These are phyloP conservation scores for Odontocolon sp. DNA, from an alignment of 2,888 invertebrate genomes.

Conservation along the genomic window DNA sequence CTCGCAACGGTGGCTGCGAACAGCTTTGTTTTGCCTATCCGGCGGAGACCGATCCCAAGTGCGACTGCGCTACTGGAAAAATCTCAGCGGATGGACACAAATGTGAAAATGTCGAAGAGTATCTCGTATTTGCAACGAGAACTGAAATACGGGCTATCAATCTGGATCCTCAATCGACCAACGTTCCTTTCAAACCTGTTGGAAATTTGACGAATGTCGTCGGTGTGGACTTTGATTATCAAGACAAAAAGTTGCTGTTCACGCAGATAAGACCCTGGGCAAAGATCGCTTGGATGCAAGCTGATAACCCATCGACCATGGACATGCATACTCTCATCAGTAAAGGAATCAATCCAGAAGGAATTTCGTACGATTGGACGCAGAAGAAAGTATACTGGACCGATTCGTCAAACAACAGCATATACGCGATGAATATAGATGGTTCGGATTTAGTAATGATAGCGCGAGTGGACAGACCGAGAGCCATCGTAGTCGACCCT, in stretches of 20 bases:
- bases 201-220: slow-evolving; percentile 95
- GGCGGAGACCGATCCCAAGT: slow-evolving; percentile 86
- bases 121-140: slow-evolving; percentile 95
- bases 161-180: slow-evolving; percentile 91
- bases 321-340: slow-evolving; percentile 87
- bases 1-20: slow-evolving; percentile 92
- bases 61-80: slow-evolving; percentile 96
- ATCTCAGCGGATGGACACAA: slow-evolving; percentile 85
- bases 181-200: slow-evolving; percentile 92
- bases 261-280: slow-evolving; percentile 97
- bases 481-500: slow-evolving; percentile 98
- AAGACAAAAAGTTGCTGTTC: slow-evolving; percentile 93
- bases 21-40: slow-evolving; percentile 98
- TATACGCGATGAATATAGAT: slow-evolving; percentile 96
- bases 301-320: slow-evolving; percentile 85
- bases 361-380: slow-evolving; percentile 98
- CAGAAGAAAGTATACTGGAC: slow-evolving; percentile 99
- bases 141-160: slow-evolving; percentile 96
- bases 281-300: slow-evolving; percentile 90
- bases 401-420: slow-evolving; percentile 96
- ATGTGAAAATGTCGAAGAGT: slow-evolving; percentile 93
- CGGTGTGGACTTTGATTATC: slow-evolving; percentile 97
- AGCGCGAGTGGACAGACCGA: slow-evolving; percentile 94
- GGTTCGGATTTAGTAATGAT: slow-evolving; percentile 95
- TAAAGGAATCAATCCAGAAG: slow-evolving; percentile 94